Conservation (phyloP, 2,113 vertebrate genomes). For the Mixornis gularis region DNA sequence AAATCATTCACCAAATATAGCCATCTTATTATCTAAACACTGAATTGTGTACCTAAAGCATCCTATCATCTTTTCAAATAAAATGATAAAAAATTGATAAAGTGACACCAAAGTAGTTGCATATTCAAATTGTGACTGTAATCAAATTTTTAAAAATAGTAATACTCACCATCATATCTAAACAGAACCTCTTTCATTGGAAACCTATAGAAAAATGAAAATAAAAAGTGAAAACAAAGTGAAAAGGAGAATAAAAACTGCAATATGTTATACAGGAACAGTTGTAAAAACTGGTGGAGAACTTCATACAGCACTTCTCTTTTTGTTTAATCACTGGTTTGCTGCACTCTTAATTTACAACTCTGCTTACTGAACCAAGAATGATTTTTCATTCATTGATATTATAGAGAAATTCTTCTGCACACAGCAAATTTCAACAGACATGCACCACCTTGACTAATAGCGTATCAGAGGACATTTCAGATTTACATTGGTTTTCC, state of each 20-base stretch:
- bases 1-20: neutral
- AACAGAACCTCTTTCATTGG: slow-evolving; percentile 17
- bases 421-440: neutral
- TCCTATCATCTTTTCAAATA: neutral
- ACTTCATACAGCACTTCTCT: neutral
- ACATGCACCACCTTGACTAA: neutral
- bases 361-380: neutral
- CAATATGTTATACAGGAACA: neutral
- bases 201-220: neutral
- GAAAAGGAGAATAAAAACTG: neutral
- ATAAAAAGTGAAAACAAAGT: neutral
- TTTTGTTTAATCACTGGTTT: neutral
- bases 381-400: neutral
- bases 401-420: neutral
- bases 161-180: slow-evolving; percentile 18
- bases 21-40: neutral
- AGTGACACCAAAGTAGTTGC: neutral
- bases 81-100: neutral
- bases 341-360: neutral
- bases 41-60: neutral
- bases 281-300: neutral
- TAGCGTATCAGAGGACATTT: neutral
- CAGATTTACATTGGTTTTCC: neutral
- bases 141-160: neutral
- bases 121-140: neutral